Conservation (phyloP, 35 echinoderm and acorn worm genomes). For the Chiridota heheva region DNA sequence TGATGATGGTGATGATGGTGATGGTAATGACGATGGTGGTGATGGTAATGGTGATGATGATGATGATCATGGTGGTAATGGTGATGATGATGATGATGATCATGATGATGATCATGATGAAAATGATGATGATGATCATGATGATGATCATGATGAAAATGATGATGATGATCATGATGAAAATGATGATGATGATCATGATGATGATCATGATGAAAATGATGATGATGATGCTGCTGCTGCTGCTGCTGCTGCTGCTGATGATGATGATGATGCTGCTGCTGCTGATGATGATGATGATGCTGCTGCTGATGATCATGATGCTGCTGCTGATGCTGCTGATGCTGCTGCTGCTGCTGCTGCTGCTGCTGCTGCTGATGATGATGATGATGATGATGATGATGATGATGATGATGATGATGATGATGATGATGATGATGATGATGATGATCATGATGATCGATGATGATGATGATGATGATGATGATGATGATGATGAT, state of each 20-base stretch:
- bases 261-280: no score
- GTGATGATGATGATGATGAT: not conserved
- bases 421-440: not conserved
- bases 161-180: not conserved
- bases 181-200: conserved; percentile 3
- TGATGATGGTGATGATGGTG: conserved; percentile 7
- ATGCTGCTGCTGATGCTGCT: no score
- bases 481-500: not conserved
- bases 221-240: no score
- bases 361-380: no score
- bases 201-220: not conserved
- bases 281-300: no score
- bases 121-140: not conserved
- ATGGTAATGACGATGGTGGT: not conserved
- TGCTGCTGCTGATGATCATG: no score
- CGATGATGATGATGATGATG: not conserved
- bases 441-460: not conserved
- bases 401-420: not conserved
- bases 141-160: not conserved
- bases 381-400: no score
- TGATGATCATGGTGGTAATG: not conserved
- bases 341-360: not conserved
- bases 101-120: not conserved
- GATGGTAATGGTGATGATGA: not conserved
- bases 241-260: no score